Base-by-base conservation (phyloP, 2,888 invertebrate genomes). In the Drosophila engyochracea region DNA sequence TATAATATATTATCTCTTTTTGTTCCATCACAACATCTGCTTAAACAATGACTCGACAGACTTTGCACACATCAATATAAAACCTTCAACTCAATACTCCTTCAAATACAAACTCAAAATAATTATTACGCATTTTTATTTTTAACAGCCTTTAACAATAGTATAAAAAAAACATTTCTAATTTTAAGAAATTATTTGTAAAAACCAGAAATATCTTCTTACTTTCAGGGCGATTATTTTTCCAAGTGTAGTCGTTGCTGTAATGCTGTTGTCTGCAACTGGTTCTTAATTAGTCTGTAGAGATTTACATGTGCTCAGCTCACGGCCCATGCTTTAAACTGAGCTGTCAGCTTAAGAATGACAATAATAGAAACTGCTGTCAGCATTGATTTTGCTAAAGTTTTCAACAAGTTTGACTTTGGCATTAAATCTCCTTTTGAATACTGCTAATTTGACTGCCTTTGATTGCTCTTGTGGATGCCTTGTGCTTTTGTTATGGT, bases 261-360 rank as follows among this genome's bases (percentile, higher is more conserved):
- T 33, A 53, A 7, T 25, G 4, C 25, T 35, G 22, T 3, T 30
- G 9, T 47, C 62, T 55, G 19, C 33, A 44, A 25, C 44, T 63
- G 49, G 30, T 57, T 74, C 79, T 73, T 81, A 81, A 81, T 81
- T 82, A 82, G 79, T 63, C 75, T 28, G 70, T 63, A n/a, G 70
- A 69, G 79, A 81, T 75, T 82, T 72, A 63, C 60, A 70, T 75
- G 37, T 62, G 39, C 49, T 59, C 9, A 19, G 22, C 19, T n/a
- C 33, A 16, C 10, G 52, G 63, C 65, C 76, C 16, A 35, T 49
- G 10, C 37, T 63, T 57, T 72, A 53, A 58, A 39, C 35, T 66
- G 49, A 25, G 44, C 72, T 77, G 54, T 60, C 70, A 63, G 76
- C 58, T 60, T 33, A 44, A 37, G 22, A 6, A 12, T 3, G 12